Evolutionary conservation across 1,140 invertebrate genomes (phyloP).

Genomic region (Trinorchestia longiramus): DNA sequence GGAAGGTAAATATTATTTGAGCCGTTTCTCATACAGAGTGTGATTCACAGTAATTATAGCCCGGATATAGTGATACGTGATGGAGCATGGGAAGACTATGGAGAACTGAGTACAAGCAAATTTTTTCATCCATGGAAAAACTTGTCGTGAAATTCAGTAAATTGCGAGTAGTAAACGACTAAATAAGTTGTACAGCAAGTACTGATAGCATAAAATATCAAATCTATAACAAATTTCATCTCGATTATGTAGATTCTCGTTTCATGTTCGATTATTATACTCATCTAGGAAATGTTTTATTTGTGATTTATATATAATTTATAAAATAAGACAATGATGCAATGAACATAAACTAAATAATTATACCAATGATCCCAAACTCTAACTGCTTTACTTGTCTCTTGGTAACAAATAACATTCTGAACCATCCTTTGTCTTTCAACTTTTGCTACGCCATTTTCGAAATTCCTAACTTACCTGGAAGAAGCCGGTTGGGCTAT

Average conservation of each 20-base stretch:
- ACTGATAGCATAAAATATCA: no score
- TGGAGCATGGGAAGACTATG: not conserved
- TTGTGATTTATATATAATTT: not conserved
- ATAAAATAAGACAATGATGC: not conserved
- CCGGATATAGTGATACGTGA: not conserved
- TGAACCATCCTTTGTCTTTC: not conserved
- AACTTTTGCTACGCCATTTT: not conserved
- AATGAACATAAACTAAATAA: not conserved
- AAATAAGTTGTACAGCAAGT: not conserved
- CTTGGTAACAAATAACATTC: not conserved
- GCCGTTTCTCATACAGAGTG: not conserved
- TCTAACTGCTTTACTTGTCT: not conserved
- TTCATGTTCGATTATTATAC: not conserved
- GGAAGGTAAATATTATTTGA: not conserved
- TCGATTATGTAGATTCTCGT: not conserved
- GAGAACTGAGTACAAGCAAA: not conserved
- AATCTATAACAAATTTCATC: no score
- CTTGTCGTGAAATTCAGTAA: not conserved
- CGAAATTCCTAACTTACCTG: not conserved
- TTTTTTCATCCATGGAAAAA: no score
- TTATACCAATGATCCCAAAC: not conserved
- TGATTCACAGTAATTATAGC: not conserved
- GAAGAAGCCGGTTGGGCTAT: not conserved
- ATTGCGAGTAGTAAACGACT: not conserved
- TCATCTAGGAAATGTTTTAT: not conserved